These are phyloP conservation scores for Palythoa heliodiscus DNA, from an alignment of 92 coral and sea anemone genomes.

Conservation along the genomic window DNA sequence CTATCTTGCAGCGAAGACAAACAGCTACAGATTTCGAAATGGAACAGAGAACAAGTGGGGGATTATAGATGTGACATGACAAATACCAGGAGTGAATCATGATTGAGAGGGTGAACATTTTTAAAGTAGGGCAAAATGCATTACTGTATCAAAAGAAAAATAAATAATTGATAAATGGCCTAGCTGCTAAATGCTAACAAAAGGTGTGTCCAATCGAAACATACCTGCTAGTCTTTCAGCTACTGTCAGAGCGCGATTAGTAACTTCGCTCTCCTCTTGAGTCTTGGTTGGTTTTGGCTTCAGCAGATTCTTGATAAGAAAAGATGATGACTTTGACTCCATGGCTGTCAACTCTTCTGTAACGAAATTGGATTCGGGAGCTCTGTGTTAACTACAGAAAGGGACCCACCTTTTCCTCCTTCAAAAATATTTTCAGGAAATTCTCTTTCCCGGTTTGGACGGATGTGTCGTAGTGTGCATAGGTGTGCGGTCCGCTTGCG, in stretches of 20 bases:
- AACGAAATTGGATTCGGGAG: neutral
- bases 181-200: neutral
- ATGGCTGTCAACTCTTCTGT: slow-evolving; percentile 9
- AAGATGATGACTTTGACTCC: slow-evolving; percentile 40
- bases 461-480: slow-evolving; percentile 39
- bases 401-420: slow-evolving; percentile 44
- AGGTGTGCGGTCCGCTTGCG: slow-evolving; percentile 45
- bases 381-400: slow-evolving; percentile 21
- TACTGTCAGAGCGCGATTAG: slow-evolving; percentile 39
- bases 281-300: slow-evolving; percentile 27
- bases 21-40: slow-evolving; percentile 9
- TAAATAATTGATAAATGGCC: neutral
- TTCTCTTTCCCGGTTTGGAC: slow-evolving; percentile 38
- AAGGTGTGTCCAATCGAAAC: slow-evolving; percentile 27
- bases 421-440: slow-evolving; percentile 34
- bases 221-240: slow-evolving; percentile 45
- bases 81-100: slow-evolving; percentile 19
- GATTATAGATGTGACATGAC: slow-evolving; percentile 24
- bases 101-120: slow-evolving; percentile 2
- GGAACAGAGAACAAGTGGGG: neutral
- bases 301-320: slow-evolving; percentile 34
- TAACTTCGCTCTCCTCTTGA: slow-evolving; percentile 30
- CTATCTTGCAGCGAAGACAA: neutral
- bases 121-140: slow-evolving; percentile 17
- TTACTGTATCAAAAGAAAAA: slow-evolving; percentile 13